These are phyloP conservation scores for Calephelis virginiensis DNA, from an alignment of 1,140 invertebrate genomes.

Conservation along the genomic window DNA sequence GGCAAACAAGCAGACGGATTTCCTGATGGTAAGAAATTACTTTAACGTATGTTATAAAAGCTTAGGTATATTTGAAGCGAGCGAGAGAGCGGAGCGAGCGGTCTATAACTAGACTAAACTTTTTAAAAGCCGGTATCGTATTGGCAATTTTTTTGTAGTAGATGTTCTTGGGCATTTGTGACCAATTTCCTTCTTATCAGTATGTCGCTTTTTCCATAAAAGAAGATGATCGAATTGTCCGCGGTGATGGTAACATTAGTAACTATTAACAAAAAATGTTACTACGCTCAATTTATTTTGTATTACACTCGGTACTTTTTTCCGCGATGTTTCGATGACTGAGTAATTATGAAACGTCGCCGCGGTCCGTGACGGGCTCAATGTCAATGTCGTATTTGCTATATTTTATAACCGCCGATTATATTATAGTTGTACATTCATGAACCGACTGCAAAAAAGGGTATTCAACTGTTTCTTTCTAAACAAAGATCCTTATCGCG, in stretches of 20 bases:
- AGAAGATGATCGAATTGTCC: neutral
- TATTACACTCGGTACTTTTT: neutral
- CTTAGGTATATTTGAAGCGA: too few species aligned
- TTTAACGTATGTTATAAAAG: too few species aligned
- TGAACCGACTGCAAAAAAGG: neutral
- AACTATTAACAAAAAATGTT: constrained; percentile 7
- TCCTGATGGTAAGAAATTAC: too few species aligned
- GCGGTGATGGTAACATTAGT: neutral
- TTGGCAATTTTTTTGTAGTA: too few species aligned
- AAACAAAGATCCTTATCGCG: neutral
- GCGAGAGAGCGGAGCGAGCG: too few species aligned
- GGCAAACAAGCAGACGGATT: too few species aligned
- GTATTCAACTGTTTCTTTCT: neutral
- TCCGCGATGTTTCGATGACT: constrained; percentile 24
- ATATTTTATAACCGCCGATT: neutral
- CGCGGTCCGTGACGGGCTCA: constrained; percentile 35
- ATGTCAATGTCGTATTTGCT: constrained; percentile 44
- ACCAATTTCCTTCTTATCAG: too few species aligned
- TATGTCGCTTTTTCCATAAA: too few species aligned
- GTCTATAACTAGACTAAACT: too few species aligned
- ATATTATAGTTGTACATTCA: neutral
- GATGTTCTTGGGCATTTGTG: neutral
- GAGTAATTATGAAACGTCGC: constrained; percentile 47
- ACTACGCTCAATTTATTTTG: constrained; percentile 10
- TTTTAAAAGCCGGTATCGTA: too few species aligned